Base-by-base conservation (phyloP, 2,113 vertebrate genomes). In the Pedionomus torquatus region DNA sequence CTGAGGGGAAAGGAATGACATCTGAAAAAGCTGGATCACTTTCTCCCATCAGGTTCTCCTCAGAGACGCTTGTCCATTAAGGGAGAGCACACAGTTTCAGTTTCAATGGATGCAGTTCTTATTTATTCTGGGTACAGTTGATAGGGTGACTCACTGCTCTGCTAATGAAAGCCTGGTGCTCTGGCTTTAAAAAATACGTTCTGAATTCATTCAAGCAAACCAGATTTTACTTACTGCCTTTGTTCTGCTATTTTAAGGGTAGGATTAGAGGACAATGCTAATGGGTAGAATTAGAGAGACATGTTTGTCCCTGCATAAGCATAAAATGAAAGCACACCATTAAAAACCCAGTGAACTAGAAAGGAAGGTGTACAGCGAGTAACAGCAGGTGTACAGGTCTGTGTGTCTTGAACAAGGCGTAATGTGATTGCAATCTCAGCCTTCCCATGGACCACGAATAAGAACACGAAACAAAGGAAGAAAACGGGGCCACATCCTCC, bases 81-180 rank as follows among this genome's bases (percentile, higher is more conserved):
- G 30, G 51, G 37, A 89, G 95, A 97, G 49, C 74, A 94, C 64
- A 90, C 54, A 64, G 93, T 94, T 98, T 97, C 83, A 82, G 5
- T 97, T 96, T 97, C 93, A 96, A 60, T 80, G 90, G 97, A 96
- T 95, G 89, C 61, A 72, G 90, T 87, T 97, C 90, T 92, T 96
- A 93, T 95, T 97, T 97, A 95, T 97, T 97, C 93, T 95, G 95
- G 81, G 76, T 94, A 88, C 82, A 95, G 94, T 57, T 91, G 97
- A 96, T 89, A 97, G 83, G 77, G 39, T 98, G 97, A 98, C 82
- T 98, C 97, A 97, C 83, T 72, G 79, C 87, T 93, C 84, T 90
- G 70, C 41, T 97, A 95, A 97, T 90, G 96, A 91, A 97, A 97
- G 41, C 94, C 88, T 83, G 68, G 55, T 85, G 39, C 26, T 94